These are phyloP conservation scores for Hyperoplus lanceolatus DNA, from an alignment of 2,797 vertebrate genomes.

Conservation along the genomic window DNA sequence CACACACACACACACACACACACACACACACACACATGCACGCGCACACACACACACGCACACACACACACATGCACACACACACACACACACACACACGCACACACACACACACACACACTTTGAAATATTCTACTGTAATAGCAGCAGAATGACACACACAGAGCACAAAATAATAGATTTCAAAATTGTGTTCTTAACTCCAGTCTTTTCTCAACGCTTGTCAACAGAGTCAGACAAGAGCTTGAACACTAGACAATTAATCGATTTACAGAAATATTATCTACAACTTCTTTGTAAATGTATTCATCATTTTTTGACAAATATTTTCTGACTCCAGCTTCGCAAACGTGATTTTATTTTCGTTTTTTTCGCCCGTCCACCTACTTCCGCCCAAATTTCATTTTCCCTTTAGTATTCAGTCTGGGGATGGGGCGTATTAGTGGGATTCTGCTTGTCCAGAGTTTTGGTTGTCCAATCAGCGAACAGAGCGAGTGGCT, in stretches of 20 bases:
- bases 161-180: slow-evolving; percentile 24
- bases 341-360: background rate
- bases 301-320: background rate
- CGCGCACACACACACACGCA: background rate
- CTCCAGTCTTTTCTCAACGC: background rate
- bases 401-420: too few species aligned
- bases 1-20: slow-evolving; percentile 15
- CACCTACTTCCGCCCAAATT: too few species aligned
- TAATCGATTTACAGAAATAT: slow-evolving; percentile 1
- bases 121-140: slow-evolving; percentile 11
- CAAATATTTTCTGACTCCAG: slow-evolving; percentile 7
- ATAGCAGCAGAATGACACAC: slow-evolving; percentile 30
- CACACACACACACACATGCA: background rate
- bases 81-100: background rate
- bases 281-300: background rate
- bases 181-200: slow-evolving; percentile 16
- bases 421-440: too few species aligned
- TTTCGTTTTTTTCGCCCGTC: background rate
- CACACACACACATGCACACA: slow-evolving; percentile 5
- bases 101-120: slow-evolving; percentile 10
- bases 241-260: background rate
- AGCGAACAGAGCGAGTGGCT: too few species aligned
- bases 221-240: background rate
- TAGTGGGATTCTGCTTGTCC: too few species aligned
- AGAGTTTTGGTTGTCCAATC: too few species aligned